Evolutionary conservation across 1,140 invertebrate species (phyloP).

Genomic region (Lepidurus apus): DNA sequence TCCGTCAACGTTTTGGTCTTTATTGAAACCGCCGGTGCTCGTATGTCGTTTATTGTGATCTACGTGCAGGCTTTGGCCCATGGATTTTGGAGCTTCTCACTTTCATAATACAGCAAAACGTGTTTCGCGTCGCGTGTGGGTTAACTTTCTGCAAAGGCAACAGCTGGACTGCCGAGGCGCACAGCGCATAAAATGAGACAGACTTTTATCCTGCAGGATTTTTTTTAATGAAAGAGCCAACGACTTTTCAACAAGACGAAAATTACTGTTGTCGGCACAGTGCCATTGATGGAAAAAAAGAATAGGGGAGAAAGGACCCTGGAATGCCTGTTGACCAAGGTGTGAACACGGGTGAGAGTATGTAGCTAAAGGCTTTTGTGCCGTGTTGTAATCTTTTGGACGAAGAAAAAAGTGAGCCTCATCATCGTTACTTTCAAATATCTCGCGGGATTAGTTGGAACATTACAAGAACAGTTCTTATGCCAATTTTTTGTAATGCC

Average conservation of each 20-base stretch:
- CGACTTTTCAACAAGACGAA: slow-evolving; percentile 10
- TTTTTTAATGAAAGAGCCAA: not conserved
- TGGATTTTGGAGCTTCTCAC: not conserved
- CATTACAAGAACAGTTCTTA: too few species aligned
- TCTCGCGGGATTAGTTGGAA: too few species aligned
- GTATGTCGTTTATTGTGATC: not conserved
- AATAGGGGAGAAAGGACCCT: not conserved
- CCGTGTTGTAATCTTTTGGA: not conserved
- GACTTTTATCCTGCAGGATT: not conserved
- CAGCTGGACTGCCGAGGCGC: not conserved
- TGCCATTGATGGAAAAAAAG: not conserved
- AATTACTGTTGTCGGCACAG: not conserved
- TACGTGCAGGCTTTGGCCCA: not conserved
- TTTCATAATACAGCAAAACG: not conserved
- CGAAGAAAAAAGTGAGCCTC: not conserved
- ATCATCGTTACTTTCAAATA: not conserved
- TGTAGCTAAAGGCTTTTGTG: not conserved
- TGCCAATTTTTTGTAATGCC: too few species aligned
- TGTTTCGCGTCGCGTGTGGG: not conserved
- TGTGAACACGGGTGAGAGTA: not conserved
- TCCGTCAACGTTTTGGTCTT: not conserved
- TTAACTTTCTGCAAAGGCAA: not conserved
- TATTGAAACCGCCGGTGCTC: not conserved
- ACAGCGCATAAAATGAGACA: not conserved
- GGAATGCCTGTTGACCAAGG: not conserved